phyloP scores from a whole-genome alignment of 1,140 invertebrate species.

The Amyelois transitella region DNA sequence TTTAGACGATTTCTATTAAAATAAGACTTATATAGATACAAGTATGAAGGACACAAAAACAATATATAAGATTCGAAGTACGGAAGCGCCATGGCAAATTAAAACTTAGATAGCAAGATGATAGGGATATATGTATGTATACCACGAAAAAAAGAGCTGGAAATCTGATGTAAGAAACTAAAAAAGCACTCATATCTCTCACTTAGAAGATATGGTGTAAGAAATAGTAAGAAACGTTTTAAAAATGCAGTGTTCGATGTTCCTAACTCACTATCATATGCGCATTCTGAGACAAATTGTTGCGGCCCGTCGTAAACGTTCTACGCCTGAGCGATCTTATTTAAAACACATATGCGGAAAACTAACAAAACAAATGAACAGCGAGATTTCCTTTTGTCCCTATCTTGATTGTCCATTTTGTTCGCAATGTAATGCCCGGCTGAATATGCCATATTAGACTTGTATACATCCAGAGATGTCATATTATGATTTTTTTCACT shows the following conservation, averaged over 20 bases:
- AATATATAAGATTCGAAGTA: too few species aligned
- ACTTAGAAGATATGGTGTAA: background rate
- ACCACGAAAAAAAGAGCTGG: too few species aligned
- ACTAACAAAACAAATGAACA: slow-evolving; percentile 7
- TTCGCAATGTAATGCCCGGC: background rate
- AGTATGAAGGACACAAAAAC: too few species aligned
- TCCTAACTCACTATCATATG: background rate
- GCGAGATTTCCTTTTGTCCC: background rate
- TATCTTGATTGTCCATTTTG: background rate
- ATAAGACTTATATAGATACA: too few species aligned
- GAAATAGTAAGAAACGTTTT: background rate
- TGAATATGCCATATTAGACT: background rate
- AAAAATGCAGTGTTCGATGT: background rate
- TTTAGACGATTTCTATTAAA: too few species aligned
- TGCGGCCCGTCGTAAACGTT: background rate
- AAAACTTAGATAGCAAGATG: too few species aligned
- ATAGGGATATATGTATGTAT: too few species aligned
- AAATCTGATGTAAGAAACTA: too few species aligned
- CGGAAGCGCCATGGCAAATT: too few species aligned
- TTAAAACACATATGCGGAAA: background rate
- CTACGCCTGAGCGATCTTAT: slow-evolving; percentile 2
- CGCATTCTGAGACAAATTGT: slow-evolving; percentile 13
- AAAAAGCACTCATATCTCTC: too few species aligned
- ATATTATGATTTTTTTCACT: too few species aligned
- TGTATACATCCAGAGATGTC: too few species aligned